Conservation (phyloP, 2,797 vertebrate genomes). For the Huso huso region DNA sequence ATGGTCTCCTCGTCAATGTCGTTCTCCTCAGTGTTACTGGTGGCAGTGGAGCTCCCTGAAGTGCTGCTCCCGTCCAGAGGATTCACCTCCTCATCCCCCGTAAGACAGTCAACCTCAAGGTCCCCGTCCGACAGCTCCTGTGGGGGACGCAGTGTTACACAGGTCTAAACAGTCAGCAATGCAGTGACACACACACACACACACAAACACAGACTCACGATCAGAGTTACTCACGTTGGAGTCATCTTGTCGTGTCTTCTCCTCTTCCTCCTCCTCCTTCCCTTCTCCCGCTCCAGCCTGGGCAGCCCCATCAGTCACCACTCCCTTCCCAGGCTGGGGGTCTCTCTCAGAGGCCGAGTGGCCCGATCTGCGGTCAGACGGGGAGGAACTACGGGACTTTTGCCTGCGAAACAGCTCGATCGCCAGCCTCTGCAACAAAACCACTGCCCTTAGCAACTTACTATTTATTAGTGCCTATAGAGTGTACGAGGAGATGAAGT, state of each 20-base stretch:
- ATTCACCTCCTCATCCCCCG: conserved; percentile 86
- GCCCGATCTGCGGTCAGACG: conserved; percentile 75
- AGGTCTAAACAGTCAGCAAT: not conserved
- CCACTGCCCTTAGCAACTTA: not conserved
- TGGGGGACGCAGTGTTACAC: conserved; percentile 5
- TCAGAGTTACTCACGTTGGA: conserved; percentile 70
- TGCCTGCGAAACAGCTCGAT: conserved; percentile 89
- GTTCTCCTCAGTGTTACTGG: conserved; percentile 96
- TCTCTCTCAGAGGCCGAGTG: conserved; percentile 70
- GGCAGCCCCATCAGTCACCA: conserved; percentile 56
- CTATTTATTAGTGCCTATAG: too few species aligned
- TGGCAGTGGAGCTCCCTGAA: conserved; percentile 94
- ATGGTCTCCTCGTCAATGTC: conserved; percentile 97
- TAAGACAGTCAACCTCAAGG: conserved; percentile 84
- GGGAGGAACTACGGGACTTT: conserved; percentile 87
- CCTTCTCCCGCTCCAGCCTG: conserved; percentile 46
- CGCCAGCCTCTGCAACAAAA: conserved; percentile 69
- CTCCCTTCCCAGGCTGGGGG: conserved; percentile 60
- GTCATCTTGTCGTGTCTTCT: conserved; percentile 80
- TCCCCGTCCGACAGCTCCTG: conserved; percentile 92
- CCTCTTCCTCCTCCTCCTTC: conserved; percentile 58
- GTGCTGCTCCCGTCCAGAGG: conserved; percentile 92
- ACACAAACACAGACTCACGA: not conserved
- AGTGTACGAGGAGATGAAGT: too few species aligned
- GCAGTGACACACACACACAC: not conserved